Percentiles rank a stretch among this genome's conserved stretches.
phyloP scores from a whole-genome alignment of 92 coral and sea anemone species.

The Virgularia gustaviana region DNA sequence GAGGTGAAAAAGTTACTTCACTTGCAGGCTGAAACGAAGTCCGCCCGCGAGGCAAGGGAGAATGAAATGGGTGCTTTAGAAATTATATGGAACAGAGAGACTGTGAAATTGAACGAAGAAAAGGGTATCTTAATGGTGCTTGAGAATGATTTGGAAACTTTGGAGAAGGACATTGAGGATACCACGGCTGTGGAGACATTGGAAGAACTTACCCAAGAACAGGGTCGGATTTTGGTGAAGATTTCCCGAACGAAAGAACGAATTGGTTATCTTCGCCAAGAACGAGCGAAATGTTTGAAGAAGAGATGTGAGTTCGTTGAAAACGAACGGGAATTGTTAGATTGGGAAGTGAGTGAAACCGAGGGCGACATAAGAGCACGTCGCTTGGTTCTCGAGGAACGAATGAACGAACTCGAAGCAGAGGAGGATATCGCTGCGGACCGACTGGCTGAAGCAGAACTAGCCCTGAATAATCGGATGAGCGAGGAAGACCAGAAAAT shows the following conservation, averaged over 20 bases:
- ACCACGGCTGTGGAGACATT: slow-evolving; percentile 49
- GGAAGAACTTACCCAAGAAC: slow-evolving; percentile 72
- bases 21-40: slow-evolving; percentile 68
- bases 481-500: slow-evolving; percentile 68
- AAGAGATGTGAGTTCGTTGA: slow-evolving; percentile 58
- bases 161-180: slow-evolving; percentile 71
- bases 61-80: slow-evolving; percentile 62
- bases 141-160: slow-evolving; percentile 61
- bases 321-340: slow-evolving; percentile 73
- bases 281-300: slow-evolving; percentile 63
- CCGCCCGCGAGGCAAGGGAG: slow-evolving; percentile 56
- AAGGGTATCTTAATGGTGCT: slow-evolving; percentile 56
- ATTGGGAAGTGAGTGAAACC: slow-evolving; percentile 69
- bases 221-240: slow-evolving; percentile 49
- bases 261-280: slow-evolving; percentile 50
- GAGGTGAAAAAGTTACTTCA: slow-evolving; percentile 76
- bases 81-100: slow-evolving; percentile 69
- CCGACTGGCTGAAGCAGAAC: slow-evolving; percentile 75
- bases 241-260: slow-evolving; percentile 54
- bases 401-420: slow-evolving; percentile 64
- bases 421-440: slow-evolving; percentile 83
- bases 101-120: slow-evolving; percentile 59
- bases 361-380: slow-evolving; percentile 61
- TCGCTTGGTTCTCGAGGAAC: slow-evolving; percentile 57
- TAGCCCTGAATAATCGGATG: slow-evolving; percentile 58